Base-by-base conservation (phyloP, 2,113 vertebrate genomes). In the Morone saxatilis region DNA sequence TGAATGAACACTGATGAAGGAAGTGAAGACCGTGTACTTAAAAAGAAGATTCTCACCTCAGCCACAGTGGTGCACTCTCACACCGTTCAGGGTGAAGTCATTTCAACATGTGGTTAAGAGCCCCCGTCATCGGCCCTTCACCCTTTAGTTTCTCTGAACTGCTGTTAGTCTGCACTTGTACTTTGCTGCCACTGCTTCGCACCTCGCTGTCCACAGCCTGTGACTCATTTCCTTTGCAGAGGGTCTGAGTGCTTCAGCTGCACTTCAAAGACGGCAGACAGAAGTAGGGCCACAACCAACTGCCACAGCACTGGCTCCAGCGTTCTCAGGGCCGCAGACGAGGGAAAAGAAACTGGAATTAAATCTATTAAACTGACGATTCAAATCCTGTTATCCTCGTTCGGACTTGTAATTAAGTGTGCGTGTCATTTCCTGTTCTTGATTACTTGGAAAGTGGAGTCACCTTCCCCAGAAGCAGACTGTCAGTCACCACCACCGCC, bases 141-240 rank as follows among this genome's bases (percentile, higher is more conserved):
- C 22, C 31, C 31, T 50, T 25, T 0, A 4, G 25, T 75, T 83
- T 17, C 76, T 66, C 59, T 54, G 45, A 88, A 75, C 53, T 53
- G 40, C 71, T 68, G 53, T 41, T 5, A 41, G 31, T 57, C 4
- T 31, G 50, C 25, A 48, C 48, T 56, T 38, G 51, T 43, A 20
- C 66, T 47, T 48, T 22, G 56, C 25, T 56, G 45, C 62, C 7
- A 0, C 80, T 11, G 25, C 57, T 31, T 6, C 8, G 4, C 78
- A 82, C 57, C 72, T 83, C 65, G 1, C 40, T 1, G 25, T 84
- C 60, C 80, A 2, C 84, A 17, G 60, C 1, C 48, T 2, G 43
- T 88, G 84, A 85, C 57, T 91, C 86, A 85, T 8, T 85, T 88
- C 72, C 81, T 77, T 1, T 69, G 13, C 51, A 63, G 4, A 76